phyloP scores from a whole-genome alignment of 2,888 invertebrate species.

The Dendrolimus houi region DNA sequence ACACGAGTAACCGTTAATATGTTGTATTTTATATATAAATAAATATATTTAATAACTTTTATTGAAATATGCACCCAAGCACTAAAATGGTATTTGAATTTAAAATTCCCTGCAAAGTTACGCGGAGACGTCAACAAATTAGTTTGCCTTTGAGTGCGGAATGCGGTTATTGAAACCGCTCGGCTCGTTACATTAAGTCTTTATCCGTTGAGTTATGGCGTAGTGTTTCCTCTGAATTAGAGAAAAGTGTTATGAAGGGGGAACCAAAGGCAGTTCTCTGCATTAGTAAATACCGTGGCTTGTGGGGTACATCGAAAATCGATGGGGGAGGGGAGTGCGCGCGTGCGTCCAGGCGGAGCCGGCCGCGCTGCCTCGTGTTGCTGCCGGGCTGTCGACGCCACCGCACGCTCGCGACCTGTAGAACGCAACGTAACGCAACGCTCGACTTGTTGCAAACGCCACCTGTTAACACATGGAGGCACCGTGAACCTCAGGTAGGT shows the following conservation, averaged over 20 bases:
- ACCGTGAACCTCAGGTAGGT: conserved; percentile 58
- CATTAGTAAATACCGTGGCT: conserved; percentile 64
- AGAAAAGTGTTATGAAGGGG: conserved; percentile 51
- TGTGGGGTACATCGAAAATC: conserved; percentile 59
- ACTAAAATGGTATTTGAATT: too few relatives aligned
- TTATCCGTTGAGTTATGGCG: conserved; percentile 12
- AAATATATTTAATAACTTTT: too few relatives aligned
- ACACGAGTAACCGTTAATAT: too few relatives aligned
- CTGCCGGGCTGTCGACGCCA: conserved; percentile 42
- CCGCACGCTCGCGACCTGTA: conserved; percentile 51
- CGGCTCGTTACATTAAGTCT: conserved; percentile 1
- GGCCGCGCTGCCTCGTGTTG: conserved; percentile 41
- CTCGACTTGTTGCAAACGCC: conserved; percentile 65
- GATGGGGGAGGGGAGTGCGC: conserved; percentile 48
- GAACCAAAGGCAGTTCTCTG: conserved; percentile 46
- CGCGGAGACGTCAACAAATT: not conserved
- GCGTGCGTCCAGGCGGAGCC: conserved; percentile 57
- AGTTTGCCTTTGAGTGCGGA: not conserved
- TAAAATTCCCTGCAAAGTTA: too few relatives aligned
- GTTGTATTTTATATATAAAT: too few relatives aligned
- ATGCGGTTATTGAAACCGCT: not conserved
- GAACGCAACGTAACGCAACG: conserved; percentile 29
- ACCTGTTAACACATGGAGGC: conserved; percentile 67
- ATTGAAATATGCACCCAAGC: too few relatives aligned
- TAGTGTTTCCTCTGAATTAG: conserved; percentile 30